Conservation (phyloP, 2,888 invertebrate genomes). For the Mallateleia sp. region DNA sequence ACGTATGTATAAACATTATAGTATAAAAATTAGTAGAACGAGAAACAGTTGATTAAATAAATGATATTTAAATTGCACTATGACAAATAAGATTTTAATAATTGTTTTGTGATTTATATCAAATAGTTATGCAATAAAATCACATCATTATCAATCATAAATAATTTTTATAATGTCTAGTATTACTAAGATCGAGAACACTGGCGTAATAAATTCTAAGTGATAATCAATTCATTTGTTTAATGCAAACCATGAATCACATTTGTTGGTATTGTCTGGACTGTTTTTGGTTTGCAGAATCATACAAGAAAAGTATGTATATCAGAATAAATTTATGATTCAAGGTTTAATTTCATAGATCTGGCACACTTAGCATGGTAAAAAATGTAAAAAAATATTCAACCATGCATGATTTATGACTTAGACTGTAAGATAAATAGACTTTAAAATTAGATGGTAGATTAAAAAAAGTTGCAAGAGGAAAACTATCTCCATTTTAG, state of each 20-base stretch:
- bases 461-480: constrained; percentile 8
- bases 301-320: constrained; percentile 48
- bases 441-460: constrained; percentile 35
- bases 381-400: constrained; percentile 58
- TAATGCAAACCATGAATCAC: constrained; percentile 46
- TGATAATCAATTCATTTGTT: constrained; percentile 23
- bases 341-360: constrained; percentile 60
- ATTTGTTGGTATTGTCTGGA: constrained; percentile 29
- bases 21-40: no score
- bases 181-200: not conserved
- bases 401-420: constrained; percentile 43
- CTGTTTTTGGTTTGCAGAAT: constrained; percentile 40
- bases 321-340: constrained; percentile 53
- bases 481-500: not conserved
- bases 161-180: not conserved
- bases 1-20: no score
- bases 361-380: constrained; percentile 55
- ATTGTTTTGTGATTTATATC: no score
- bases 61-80: no score
- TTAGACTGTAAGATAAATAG: constrained; percentile 40
- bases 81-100: no score
- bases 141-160: no score
- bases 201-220: not conserved
- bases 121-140: no score
- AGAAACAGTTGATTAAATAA: no score